Base-by-base conservation (phyloP, 2,888 invertebrate genomes). In the Meta bourneti region DNA sequence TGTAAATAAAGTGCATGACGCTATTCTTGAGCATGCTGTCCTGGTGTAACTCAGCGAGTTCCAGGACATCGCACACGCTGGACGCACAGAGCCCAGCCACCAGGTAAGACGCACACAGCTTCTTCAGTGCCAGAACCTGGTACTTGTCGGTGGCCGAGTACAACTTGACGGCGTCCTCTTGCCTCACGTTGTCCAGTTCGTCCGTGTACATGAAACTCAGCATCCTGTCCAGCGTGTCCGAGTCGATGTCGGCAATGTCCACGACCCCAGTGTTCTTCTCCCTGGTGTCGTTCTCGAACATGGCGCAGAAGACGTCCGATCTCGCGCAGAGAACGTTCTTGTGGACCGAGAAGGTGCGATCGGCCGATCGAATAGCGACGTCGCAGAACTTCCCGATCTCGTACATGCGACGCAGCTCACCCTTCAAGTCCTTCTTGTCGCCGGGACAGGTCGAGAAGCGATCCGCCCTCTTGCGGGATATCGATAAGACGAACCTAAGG, bases 71-170 rank as follows among this genome's bases (percentile, higher is more conserved):
- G 6, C 82, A 83, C 2, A 83, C 82, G 16, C 49, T 71, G 2
- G 16, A 16, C 9, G 49, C 6, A 49, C 51, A 72, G 8, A 83
- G 7, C 1, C 9, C 7, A 0, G 71, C 16, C 1, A 19, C n/a
- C n/a, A 83, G 49, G 11, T 71, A 49, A 7, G 5, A 16, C 4
- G 71, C 4, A 16, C 82, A 83, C n/a, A 49, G 13, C 48, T 19
- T 48, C 19, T 51, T 20, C 7, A 83, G 11, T 6, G n/a, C 11
- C 5, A 19, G 0, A 11, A 83, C 51, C 71, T 70, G 51, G 72
- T 83, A 83, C 71, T 83, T 83, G 52, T 83, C 82, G 6, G 82
- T n/a, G 11, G 71, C 82, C 16, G 71, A 34, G 20, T 83, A 83
- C 82, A 83, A n/a, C 51, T 83, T 72, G 19, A 71, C n/a, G 11